These are phyloP conservation scores for Halichondria panicea DNA, from an alignment of 37 sponge, comb jelly and placozoan genomes.

Conservation along the genomic window DNA sequence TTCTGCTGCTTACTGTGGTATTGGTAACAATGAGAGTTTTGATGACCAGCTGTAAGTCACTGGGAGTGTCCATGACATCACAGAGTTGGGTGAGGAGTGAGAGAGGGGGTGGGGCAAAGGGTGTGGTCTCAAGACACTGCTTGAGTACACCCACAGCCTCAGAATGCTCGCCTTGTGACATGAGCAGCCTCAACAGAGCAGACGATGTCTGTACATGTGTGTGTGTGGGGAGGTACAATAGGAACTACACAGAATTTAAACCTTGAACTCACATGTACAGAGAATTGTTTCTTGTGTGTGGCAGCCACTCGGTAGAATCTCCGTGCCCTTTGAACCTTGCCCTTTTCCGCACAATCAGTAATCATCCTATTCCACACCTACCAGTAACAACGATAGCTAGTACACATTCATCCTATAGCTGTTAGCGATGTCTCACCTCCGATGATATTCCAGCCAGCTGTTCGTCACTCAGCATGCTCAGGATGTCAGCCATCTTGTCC, in stretches of 20 bases:
- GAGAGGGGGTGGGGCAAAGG: conserved; percentile 1
- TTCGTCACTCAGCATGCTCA: conserved; percentile 19
- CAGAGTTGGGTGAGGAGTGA: conserved; percentile 5
- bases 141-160: not conserved
- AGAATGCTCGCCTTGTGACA: conserved; percentile 1
- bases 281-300: conserved; percentile 1
- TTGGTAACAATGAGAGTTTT: not conserved
- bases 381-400: not conserved
- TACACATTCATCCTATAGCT: not conserved
- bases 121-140: not conserved
- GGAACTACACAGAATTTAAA: not conserved
- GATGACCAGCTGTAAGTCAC: conserved; percentile 2
- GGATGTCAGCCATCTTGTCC: not conserved
- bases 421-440: conserved; percentile 10
- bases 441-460: not conserved
- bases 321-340: conserved; percentile 2
- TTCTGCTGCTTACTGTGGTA: not conserved
- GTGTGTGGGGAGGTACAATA: not conserved
- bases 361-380: conserved; percentile 31
- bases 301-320: conserved; percentile 9
- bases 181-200: not conserved
- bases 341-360: not conserved
- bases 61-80: not conserved
- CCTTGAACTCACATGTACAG: conserved; percentile 2
- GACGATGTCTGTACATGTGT: conserved; percentile 1